Evolutionary conservation across 2,797 vertebrate species (phyloP), one percentile per base, ranked within the genome.

Genomic region (Yasuhikotakia modesta): DNA sequence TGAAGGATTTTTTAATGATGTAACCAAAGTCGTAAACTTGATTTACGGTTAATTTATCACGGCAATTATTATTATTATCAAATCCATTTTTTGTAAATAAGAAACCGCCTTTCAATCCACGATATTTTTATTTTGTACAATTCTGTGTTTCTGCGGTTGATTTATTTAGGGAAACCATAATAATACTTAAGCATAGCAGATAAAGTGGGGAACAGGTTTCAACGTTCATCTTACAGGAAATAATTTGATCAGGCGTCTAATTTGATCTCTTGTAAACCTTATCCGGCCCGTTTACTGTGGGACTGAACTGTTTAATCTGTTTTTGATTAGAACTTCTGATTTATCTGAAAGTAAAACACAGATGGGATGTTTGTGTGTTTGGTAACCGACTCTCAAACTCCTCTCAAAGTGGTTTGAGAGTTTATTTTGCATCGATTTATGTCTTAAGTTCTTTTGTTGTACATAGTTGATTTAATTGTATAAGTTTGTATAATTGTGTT

Each of bases 321-420:
- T 6, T 39, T 22, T 19, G 32, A 13, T 45, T 46, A 19, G 24
- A 8, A 53, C 72, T 69, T 67, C 64, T 43, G 55, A 64, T 1
- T 32, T 73, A 45, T 71, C 70, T 19, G 13, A 60, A 60, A 50
- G 17, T 65, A 70, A 61, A 50, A 61, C 19, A 55, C 17, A 61
- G 43, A 61, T 52, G 66, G 43, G 64, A 67, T 5, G 16, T 24
- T 77, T 39, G 27, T 30, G 30, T 48, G 3, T 77, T 60, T 70
- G 57, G 85, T 83, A 89, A 85, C 90, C 87, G 83, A 88, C 7
- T 88, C 85, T 86, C 83, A n/a, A n/a, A n/a, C n/a, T n/a, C n/a
- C n/a, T n/a, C n/a, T n/a, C 81, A 90, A 83, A 86, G 87, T 76
- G 83, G 63, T 75, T 85, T 85, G 81, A 79, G 79, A 87, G 71